Evolutionary conservation across 2,113 vertebrate genomes (phyloP), one percentile per base, ranked within the genome.

Genomic region (Microcebus jonahi): DNA sequence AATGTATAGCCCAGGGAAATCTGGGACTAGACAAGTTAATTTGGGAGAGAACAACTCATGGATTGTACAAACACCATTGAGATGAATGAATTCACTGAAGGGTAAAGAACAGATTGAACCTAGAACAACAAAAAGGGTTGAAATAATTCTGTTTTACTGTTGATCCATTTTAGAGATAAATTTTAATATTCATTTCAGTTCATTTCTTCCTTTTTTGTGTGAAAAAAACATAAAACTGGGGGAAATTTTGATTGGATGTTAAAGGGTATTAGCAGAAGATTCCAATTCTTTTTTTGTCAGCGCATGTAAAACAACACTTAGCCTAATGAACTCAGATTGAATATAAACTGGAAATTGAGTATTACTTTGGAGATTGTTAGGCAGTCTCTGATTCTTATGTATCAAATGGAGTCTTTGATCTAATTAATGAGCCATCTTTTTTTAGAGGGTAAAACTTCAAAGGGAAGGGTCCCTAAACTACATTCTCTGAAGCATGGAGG

Each of bases 171-270:
- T 65, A 87, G 77, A 45, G 45, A 45, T 45, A 45, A 50, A 10
- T 18, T 85, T 85, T 65, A 73, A n/a, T n/a, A 79, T 77, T 84
- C 13, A 29, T 7, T 55, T 81, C 61, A 63, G 73, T 55, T 94
- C 61, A 92, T 92, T 50, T 73, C 71, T 86, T 94, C 53, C 92
- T 92, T 77, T 89, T 84, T 67, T 79, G 29, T 53, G 50, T 92
- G 83, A 71, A 81, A 94, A 50, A 71, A 57, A 8, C 36, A 63
- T 80, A 80, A 85, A 80, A 92, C 55, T 21, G 67, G 36, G 42
- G 10, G 50, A 18, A 67, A 81, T 34, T 70, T 50, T 70, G 59
- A 68, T n/a, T 23, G 27, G 48, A 0, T 68, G 39, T 76, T 59
- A 88, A 92, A 75, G 42, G 29, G 36, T 71, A 55, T 71, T 29